Evolutionary conservation across 2,888 invertebrate species (phyloP).

Genomic region (Agonum fuliginosum): DNA sequence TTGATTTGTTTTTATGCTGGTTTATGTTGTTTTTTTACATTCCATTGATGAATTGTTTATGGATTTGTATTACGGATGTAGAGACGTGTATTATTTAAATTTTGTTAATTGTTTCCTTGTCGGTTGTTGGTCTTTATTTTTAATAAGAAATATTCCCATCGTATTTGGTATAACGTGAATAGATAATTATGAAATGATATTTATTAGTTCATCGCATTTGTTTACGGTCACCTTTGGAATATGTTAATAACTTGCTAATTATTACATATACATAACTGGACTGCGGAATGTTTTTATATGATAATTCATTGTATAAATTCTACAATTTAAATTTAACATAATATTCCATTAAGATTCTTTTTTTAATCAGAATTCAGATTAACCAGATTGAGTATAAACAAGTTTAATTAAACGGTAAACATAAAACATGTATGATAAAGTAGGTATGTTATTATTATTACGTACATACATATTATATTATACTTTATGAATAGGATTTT

Average conservation of each 20-base stretch:
- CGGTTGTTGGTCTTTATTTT: constrained; percentile 17
- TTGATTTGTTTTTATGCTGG: background rate
- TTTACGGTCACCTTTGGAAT: constrained; percentile 3
- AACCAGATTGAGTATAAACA: too few species aligned
- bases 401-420: too few species aligned
- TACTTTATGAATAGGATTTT: too few species aligned
- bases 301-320: background rate
- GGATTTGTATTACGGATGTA: constrained; percentile 40
- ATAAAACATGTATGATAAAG: too few species aligned
- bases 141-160: constrained; percentile 28
- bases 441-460: too few species aligned
- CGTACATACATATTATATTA: too few species aligned
- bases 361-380: too few species aligned
- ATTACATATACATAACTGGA: background rate
- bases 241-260: constrained; percentile 13
- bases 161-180: background rate
- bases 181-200: constrained; percentile 14
- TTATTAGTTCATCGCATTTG: constrained; percentile 7
- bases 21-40: constrained; percentile 35
- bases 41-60: constrained; percentile 47
- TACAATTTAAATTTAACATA: too few species aligned
- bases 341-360: too few species aligned
- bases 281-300: background rate
- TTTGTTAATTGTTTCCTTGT: constrained; percentile 41
- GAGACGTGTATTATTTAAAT: constrained; percentile 40